Percentiles rank a stretch among this genome's conserved stretches.
phyloP scores from a whole-genome alignment of 2,113 vertebrate genomes.

The Kryptolebias marmoratus region DNA sequence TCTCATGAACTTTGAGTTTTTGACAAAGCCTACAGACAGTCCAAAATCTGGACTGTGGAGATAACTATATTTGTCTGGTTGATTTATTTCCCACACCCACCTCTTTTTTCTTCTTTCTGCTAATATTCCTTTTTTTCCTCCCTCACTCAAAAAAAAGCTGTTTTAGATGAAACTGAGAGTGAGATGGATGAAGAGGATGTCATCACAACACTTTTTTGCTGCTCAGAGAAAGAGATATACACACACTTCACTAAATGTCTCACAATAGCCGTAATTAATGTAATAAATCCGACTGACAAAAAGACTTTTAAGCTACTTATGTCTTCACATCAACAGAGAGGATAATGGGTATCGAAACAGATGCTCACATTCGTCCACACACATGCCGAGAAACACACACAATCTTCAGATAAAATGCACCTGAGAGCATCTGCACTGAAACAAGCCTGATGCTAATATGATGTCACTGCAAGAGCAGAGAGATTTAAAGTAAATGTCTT shows the following conservation, averaged over 20 bases:
- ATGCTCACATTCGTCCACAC: background rate
- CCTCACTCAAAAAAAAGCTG: constrained; percentile 12
- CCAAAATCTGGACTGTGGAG: constrained; percentile 48
- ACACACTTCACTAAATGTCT: constrained; percentile 47
- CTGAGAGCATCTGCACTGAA: constrained; percentile 47
- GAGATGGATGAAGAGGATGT: constrained; percentile 40
- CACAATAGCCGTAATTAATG: constrained; percentile 65
- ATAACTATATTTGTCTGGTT: constrained; percentile 52
- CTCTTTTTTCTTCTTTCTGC: background rate
- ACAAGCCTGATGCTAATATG: constrained; percentile 62
- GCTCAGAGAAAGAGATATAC: constrained; percentile 42
- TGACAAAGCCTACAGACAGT: constrained; percentile 49
- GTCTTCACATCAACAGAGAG: constrained; percentile 41
- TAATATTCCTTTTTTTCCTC: background rate
- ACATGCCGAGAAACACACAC: background rate
- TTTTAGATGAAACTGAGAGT: constrained; percentile 28
- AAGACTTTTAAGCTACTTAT: constrained; percentile 63
- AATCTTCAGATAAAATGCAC: constrained; percentile 22
- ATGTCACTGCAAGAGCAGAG: constrained; percentile 38
- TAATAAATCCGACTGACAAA: constrained; percentile 71
- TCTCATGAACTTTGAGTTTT: constrained; percentile 55
- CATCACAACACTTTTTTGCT: constrained; percentile 35
- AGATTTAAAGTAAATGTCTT: constrained; percentile 53
- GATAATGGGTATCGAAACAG: constrained; percentile 49
- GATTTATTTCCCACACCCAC: too few relatives aligned